These are phyloP conservation scores for Oncorhynchus keta DNA, from an alignment of 2,113 vertebrate genomes.

Conservation along the genomic window DNA sequence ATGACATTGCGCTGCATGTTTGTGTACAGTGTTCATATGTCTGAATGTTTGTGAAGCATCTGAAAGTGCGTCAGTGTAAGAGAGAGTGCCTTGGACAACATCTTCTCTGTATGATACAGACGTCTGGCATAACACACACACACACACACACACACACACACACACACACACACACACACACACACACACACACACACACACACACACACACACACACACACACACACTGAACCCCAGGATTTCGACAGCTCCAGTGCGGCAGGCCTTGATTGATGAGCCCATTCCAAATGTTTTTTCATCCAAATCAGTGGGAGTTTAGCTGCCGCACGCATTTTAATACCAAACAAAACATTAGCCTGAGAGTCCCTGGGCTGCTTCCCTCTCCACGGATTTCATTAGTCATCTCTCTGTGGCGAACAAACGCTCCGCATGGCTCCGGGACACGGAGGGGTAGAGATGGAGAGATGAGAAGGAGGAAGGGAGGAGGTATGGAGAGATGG, in stretches of 20 bases:
- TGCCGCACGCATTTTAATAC: constrained; percentile 73
- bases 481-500: constrained; percentile 11
- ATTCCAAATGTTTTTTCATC: constrained; percentile 73
- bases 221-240: constrained; percentile 50
- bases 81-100: not conserved
- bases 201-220: constrained; percentile 11
- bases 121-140: not conserved
- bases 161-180: constrained; percentile 4
- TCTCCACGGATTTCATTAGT: constrained; percentile 68
- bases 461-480: constrained; percentile 5
- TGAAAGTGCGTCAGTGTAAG: not conserved
- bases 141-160: constrained; percentile 25
- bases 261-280: constrained; percentile 74
- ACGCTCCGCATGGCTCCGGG: constrained; percentile 56
- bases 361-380: constrained; percentile 52
- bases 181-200: constrained; percentile 19
- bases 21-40: not conserved
- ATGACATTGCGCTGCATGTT: not conserved
- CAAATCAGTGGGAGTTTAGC: constrained; percentile 77
- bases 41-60: not conserved
- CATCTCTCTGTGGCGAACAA: constrained; percentile 56
- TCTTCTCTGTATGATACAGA: not conserved
- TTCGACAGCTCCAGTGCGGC: constrained; percentile 67
- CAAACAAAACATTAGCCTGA: constrained; percentile 68
- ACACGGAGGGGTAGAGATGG: constrained; percentile 29